Evolutionary conservation across 1,140 invertebrate genomes (phyloP).

Genomic region (Achroia grisella): DNA sequence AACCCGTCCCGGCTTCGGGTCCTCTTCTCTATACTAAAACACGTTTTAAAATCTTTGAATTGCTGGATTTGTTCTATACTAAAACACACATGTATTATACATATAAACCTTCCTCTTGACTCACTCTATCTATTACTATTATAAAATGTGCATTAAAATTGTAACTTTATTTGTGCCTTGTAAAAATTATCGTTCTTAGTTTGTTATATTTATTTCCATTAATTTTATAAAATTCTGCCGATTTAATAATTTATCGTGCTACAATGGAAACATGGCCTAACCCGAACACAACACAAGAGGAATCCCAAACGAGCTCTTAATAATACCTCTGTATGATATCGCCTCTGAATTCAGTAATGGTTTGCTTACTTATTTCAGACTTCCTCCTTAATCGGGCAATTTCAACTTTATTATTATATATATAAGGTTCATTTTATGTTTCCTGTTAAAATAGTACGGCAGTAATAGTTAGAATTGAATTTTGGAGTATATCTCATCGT

Average conservation of each 20-base stretch:
- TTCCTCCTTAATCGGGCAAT: conserved; percentile 6
- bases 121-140: too few relatives aligned
- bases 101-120: too few relatives aligned
- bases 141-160: too few relatives aligned
- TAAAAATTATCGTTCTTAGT: too few relatives aligned
- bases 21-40: too few relatives aligned
- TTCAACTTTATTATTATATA: conserved; percentile 4
- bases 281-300: conserved; percentile 40
- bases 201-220: too few relatives aligned
- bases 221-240: too few relatives aligned
- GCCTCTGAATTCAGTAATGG: conserved; percentile 34
- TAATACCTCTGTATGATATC: conserved; percentile 53
- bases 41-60: too few relatives aligned
- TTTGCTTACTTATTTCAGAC: conserved; percentile 37
- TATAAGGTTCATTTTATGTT: conserved; percentile 11
- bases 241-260: not conserved
- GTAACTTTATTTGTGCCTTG: too few relatives aligned
- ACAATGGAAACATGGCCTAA: conserved; percentile 28
- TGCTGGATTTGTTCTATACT: too few relatives aligned
- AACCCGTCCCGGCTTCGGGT: too few relatives aligned
- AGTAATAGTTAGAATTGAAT: conserved; percentile 33
- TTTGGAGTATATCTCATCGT: conserved; percentile 25
- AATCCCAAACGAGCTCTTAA: conserved; percentile 63
- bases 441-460: not conserved
- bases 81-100: too few relatives aligned